phyloP scores from a whole-genome alignment of 2,797 vertebrate genomes.

The Passerculus sandwichensis region DNA sequence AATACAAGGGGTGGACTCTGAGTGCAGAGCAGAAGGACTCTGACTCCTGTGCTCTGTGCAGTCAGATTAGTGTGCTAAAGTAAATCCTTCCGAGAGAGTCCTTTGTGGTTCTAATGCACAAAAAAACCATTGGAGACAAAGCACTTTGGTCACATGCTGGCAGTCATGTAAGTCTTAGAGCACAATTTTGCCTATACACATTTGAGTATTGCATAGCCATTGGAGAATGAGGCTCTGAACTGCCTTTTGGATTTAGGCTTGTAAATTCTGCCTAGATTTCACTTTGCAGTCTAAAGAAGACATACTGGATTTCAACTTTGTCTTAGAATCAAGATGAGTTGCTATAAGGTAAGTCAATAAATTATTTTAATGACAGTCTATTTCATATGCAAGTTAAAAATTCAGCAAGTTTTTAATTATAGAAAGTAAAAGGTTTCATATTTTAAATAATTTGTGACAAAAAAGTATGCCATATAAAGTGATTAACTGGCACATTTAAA shows the following conservation, averaged over 20 bases:
- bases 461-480: neutral
- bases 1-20: neutral
- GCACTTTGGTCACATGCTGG: neutral
- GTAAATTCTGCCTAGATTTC: neutral
- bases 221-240: neutral
- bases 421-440: neutral
- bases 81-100: neutral
- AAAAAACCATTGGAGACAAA: neutral
- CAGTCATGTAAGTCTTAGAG: neutral
- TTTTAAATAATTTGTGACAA: neutral
- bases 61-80: neutral
- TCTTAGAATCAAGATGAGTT: neutral
- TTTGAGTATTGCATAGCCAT: neutral
- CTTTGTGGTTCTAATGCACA: neutral
- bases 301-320: neutral
- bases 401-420: neutral
- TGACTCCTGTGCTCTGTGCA: neutral
- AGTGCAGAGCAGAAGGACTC: neutral
- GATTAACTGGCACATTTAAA: neutral
- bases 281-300: neutral
- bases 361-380: neutral
- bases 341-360: neutral
- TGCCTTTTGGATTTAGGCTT: neutral
- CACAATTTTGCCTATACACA: neutral
- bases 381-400: conserved; percentile 8